phyloP scores from a whole-genome alignment of 1,140 invertebrate species.

The Atta colombica region DNA sequence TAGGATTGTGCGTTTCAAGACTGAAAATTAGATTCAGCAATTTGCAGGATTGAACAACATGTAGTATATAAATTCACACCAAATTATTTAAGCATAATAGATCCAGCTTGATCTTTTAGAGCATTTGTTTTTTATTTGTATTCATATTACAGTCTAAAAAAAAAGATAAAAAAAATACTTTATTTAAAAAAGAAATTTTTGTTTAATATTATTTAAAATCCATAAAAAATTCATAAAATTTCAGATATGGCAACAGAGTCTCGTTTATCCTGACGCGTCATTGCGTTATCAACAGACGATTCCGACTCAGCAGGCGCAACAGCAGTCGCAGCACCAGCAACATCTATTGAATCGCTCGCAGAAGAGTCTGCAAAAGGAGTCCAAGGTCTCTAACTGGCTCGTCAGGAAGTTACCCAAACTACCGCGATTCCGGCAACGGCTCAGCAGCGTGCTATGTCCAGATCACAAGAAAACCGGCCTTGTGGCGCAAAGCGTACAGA shows the following conservation, averaged over 20 bases:
- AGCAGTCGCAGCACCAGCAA: conserved; percentile 23
- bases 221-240: conserved; percentile 1
- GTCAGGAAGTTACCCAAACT: conserved; percentile 79
- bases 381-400: conserved; percentile 82
- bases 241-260: conserved; percentile 48
- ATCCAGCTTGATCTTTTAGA: no score
- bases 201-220: no score
- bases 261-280: conserved; percentile 33
- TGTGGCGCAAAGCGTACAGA: conserved; percentile 74
- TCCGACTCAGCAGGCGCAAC: conserved; percentile 28
- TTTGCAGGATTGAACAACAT: no score
- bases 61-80: no score
- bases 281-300: conserved; percentile 45
- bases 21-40: no score
- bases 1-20: no score
- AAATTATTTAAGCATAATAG: no score
- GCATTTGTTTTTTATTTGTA: no score
- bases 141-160: no score
- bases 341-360: conserved; percentile 46
- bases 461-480: conserved; percentile 79
- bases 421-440: conserved; percentile 81
- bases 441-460: conserved; percentile 83
- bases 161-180: no score
- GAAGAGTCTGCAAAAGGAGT: conserved; percentile 72
- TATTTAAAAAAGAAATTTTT: no score